Conservation (phyloP, 2,797 vertebrate species). For the Aselliscus stoliczkanus region DNA sequence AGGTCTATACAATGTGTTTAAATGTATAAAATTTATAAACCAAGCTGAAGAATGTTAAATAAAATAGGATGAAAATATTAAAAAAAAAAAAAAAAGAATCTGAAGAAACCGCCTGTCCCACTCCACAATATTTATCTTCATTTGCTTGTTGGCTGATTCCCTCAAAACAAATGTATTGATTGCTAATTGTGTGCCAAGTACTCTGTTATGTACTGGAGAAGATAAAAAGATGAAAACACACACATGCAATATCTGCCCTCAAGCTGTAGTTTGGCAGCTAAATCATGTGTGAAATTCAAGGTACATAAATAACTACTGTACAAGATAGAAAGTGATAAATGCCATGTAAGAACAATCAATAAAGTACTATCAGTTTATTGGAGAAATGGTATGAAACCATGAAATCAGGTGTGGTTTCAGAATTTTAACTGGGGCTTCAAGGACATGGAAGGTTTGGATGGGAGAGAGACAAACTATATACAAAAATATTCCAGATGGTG, state of each 20-base stretch:
- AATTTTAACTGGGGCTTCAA: neutral
- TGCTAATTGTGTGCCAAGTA: neutral
- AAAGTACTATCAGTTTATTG: neutral
- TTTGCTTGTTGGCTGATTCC: neutral
- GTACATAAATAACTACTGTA: slow-evolving; percentile 12
- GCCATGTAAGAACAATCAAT: neutral
- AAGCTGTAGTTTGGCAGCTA: neutral
- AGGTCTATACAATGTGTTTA: too few species aligned
- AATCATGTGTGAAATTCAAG: neutral
- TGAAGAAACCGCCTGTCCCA: neutral
- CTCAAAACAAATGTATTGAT: neutral
- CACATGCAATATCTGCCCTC: neutral
- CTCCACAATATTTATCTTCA: neutral
- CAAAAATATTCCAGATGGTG: neutral
- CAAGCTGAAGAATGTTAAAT: too few species aligned
- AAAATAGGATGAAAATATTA: too few species aligned
- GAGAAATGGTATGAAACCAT: neutral
- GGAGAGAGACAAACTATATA: neutral
- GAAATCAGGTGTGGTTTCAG: neutral
- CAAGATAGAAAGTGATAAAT: slow-evolving; percentile 20
- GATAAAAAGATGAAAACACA: neutral
- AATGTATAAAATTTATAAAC: too few species aligned
- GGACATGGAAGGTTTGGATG: neutral
- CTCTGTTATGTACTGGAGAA: neutral
- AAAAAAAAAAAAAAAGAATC: neutral